Conservation (phyloP, 92 coral and sea anemone genomes). For the Ricordea florida region DNA sequence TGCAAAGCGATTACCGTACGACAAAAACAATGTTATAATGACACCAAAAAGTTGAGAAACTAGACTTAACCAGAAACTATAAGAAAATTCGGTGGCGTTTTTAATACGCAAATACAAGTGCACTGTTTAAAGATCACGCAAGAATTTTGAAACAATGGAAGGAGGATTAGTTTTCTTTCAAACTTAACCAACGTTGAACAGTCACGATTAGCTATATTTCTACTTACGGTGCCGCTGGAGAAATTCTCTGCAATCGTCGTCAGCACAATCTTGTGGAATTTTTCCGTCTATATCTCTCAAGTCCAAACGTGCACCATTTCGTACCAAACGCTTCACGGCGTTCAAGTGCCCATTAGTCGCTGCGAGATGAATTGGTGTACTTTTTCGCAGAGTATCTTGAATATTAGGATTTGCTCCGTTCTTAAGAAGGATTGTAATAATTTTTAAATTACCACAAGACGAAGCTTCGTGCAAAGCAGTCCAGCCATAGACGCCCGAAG, state of each 20-base stretch:
- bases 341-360: conserved; percentile 59
- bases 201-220: too few relatives aligned
- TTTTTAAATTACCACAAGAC: conserved; percentile 39
- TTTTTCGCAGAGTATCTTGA: conserved; percentile 47
- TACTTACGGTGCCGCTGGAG: conserved; percentile 73
- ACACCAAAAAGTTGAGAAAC: too few relatives aligned
- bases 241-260: conserved; percentile 61
- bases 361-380: conserved; percentile 70
- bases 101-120: too few relatives aligned
- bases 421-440: conserved; percentile 49
- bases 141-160: too few relatives aligned
- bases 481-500: conserved; percentile 62
- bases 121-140: too few relatives aligned
- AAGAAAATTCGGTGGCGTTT: too few relatives aligned
- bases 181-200: too few relatives aligned
- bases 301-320: conserved; percentile 57
- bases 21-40: too few relatives aligned
- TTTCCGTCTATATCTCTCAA: conserved; percentile 64
- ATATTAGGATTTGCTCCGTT: conserved; percentile 65
- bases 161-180: too few relatives aligned
- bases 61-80: too few relatives aligned
- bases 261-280: conserved; percentile 68
- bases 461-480: conserved; percentile 78
- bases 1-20: too few relatives aligned
- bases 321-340: conserved; percentile 58